Evolutionary conservation across 2,888 invertebrate genomes (phyloP).

Genomic region (Eurois occulta): DNA sequence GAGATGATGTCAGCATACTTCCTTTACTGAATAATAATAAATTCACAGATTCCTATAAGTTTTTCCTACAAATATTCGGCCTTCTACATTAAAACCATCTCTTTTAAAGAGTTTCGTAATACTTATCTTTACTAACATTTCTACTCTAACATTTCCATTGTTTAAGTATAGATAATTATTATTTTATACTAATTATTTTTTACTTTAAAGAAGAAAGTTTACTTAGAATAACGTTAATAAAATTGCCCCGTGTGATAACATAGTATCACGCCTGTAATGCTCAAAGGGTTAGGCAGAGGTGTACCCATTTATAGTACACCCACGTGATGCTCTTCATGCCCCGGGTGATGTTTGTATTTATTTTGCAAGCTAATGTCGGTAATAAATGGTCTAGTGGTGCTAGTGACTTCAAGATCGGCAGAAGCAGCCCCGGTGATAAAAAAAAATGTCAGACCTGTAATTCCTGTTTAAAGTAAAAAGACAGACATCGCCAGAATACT

Average conservation of each 20-base stretch:
- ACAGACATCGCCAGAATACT: neutral
- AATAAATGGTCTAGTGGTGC: neutral
- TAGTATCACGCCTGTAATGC: too few relatives aligned
- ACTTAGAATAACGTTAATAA: neutral
- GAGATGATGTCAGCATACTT: neutral
- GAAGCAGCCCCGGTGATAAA: neutral
- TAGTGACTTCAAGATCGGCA: neutral
- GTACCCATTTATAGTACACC: too few relatives aligned
- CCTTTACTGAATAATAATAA: constrained; percentile 2
- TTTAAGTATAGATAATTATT: neutral
- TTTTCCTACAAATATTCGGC: neutral
- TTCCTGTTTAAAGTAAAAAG: neutral
- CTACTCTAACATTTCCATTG: neutral
- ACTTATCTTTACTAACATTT: neutral
- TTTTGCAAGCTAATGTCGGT: neutral
- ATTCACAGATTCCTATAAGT: neutral
- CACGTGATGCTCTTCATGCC: too few relatives aligned
- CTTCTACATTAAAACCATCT: constrained; percentile 15
- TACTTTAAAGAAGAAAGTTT: constrained; percentile 1
- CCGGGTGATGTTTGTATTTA: neutral
- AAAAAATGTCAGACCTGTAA: neutral
- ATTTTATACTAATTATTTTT: constrained; percentile 2
- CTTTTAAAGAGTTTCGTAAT: neutral
- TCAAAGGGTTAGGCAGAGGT: too few relatives aligned
- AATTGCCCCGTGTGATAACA: neutral